These are phyloP conservation scores for Todiramphus chloris DNA, from an alignment of 2,113 vertebrate species.

Conservation along the genomic window DNA sequence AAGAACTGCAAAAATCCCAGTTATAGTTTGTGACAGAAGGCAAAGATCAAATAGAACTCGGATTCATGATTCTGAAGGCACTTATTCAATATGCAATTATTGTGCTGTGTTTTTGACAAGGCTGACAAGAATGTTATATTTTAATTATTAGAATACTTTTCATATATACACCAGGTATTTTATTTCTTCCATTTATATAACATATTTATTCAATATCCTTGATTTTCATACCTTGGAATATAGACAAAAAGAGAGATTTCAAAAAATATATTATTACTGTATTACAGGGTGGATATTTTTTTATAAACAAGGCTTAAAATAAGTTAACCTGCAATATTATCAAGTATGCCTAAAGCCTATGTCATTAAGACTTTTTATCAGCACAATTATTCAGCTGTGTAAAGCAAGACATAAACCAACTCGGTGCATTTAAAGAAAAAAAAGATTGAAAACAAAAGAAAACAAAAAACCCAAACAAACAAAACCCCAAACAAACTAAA, in stretches of 20 bases:
- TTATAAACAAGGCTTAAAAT: background rate
- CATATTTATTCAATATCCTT: background rate
- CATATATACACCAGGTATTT: background rate
- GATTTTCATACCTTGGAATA: background rate
- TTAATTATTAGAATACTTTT: background rate
- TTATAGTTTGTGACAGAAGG: background rate
- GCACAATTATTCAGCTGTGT: background rate
- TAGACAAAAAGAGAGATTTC: background rate
- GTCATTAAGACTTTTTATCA: background rate
- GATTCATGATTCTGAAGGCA: background rate
- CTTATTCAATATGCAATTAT: background rate
- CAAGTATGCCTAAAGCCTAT: background rate
- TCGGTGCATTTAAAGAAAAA: background rate
- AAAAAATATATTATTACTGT: background rate
- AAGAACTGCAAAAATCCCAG: rapidly evolving
- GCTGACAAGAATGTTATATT: background rate
- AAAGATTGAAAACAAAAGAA: too few relatives aligned
- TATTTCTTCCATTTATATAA: background rate
- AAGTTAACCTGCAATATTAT: background rate
- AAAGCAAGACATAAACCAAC: background rate
- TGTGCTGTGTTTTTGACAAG: background rate
- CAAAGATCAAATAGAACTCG: background rate
- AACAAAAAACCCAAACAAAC: too few relatives aligned
- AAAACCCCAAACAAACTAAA: too few relatives aligned
- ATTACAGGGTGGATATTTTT: background rate